Evolutionary conservation across 2,797 vertebrate species (phyloP).

Genomic region (Trichosurus vulpecula): DNA sequence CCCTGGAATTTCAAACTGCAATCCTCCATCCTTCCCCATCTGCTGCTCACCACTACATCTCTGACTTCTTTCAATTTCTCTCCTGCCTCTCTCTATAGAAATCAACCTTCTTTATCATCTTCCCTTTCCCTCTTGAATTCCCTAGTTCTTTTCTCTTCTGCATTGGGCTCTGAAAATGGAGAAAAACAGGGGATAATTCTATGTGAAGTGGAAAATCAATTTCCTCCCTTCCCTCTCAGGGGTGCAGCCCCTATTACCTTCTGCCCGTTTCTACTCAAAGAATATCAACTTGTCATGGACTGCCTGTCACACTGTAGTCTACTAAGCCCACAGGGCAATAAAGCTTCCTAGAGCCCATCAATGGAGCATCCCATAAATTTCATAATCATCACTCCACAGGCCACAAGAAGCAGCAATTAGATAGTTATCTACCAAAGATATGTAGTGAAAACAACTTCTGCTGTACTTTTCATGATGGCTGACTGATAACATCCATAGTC

Average conservation of each 20-base stretch:
- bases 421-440: not conserved
- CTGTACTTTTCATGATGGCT: not conserved
- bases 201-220: not conserved
- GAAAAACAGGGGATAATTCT: not conserved
- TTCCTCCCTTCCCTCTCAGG: not conserved
- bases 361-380: not conserved
- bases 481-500: not conserved
- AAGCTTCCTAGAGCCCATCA: not conserved
- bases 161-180: not conserved
- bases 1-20: not conserved
- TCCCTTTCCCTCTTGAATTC: not conserved
- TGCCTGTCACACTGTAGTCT: not conserved
- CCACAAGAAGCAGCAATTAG: not conserved
- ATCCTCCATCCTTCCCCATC: not conserved
- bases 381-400: not conserved
- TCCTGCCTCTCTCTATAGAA: not conserved
- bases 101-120: constrained; percentile 1
- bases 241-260: not conserved
- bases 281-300: not conserved
- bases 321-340: not conserved
- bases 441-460: not conserved
- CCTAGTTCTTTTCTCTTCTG: not conserved
- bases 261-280: not conserved
- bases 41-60: not conserved
- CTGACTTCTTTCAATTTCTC: not conserved